Conservation (phyloP, 1,140 invertebrate genomes). For the Drosophila persimilis region DNA sequence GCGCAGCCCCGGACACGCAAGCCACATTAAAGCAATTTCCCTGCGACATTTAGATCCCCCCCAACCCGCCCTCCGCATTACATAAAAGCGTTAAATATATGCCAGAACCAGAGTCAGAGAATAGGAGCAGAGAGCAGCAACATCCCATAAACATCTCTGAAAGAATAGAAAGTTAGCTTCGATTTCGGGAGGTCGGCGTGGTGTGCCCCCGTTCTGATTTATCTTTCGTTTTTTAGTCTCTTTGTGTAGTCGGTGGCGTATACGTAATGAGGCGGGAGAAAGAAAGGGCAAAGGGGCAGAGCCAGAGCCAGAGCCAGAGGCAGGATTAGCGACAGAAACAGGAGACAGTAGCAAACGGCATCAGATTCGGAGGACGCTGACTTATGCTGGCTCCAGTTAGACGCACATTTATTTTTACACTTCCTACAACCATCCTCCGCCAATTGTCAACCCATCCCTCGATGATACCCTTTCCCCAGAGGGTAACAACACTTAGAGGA, state of each 20-base stretch:
- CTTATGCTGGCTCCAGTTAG: conserved; percentile 77
- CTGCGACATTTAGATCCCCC: conserved; percentile 31
- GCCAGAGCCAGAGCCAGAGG: too few relatives aligned
- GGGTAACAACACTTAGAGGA: too few relatives aligned
- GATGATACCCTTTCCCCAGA: too few relatives aligned
- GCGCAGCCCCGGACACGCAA: conserved; percentile 66
- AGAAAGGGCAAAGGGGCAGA: too few relatives aligned
- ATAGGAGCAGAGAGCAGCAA: not conserved
- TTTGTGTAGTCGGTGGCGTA: conserved; percentile 24
- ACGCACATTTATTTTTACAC: conserved; percentile 34
- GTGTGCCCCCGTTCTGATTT: conserved; percentile 14
- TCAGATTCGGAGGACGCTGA: conserved; percentile 29
- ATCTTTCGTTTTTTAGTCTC: not conserved
- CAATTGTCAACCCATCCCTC: not conserved
- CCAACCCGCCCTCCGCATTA: conserved; percentile 14
- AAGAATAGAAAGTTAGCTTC: not conserved
- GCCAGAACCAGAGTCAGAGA: not conserved
- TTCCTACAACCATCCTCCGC: too few relatives aligned
- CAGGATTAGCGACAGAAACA: conserved; percentile 1
- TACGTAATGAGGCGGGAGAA: conserved; percentile 11
- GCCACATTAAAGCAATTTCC: conserved; percentile 74
- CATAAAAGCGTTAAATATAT: conserved; percentile 41
- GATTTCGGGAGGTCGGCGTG: conserved; percentile 5
- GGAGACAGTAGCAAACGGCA: too few relatives aligned
- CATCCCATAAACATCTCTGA: not conserved